A percentile compares a stretch with the other conserved stretches of the same genome.
Evolutionary conservation across 1,140 invertebrate genomes (phyloP).

Genomic region (Nephotettix cincticeps): DNA sequence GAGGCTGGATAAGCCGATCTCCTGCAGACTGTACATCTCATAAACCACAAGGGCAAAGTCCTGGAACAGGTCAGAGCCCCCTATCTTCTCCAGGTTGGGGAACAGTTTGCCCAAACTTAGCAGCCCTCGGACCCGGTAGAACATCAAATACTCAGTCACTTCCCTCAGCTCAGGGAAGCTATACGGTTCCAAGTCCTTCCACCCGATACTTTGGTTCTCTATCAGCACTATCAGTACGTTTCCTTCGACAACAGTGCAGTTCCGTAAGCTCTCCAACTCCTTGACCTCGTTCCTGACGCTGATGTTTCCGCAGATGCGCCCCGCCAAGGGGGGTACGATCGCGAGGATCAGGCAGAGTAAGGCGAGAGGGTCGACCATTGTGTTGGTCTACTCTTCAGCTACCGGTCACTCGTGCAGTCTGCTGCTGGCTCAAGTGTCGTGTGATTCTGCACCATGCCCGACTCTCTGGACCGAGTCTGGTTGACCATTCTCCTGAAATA

Average conservation of each 20-base stretch:
- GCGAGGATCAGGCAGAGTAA: too few species aligned
- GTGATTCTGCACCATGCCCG: too few species aligned
- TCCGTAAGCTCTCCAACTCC: not conserved
- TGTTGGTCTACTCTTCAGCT: too few species aligned
- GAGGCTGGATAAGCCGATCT: not conserved
- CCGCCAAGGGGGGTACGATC: too few species aligned
- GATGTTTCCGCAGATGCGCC: too few species aligned
- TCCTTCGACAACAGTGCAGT: not conserved
- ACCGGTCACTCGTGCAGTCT: too few species aligned
- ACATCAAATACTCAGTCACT: not conserved
- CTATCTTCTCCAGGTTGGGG: constrained; percentile 3
- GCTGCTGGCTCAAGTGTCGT: too few species aligned
- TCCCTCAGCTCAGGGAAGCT: not conserved
- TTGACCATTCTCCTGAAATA: too few species aligned
- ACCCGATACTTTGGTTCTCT: not conserved
- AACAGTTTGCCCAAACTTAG: not conserved
- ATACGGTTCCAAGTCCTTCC: not conserved
- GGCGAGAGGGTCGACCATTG: too few species aligned
- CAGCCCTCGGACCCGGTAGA: not conserved
- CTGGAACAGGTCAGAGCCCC: not conserved
- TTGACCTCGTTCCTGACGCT: too few species aligned
- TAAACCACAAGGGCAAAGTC: not conserved
- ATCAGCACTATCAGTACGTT: not conserved
- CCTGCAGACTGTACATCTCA: not conserved
- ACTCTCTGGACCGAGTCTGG: too few species aligned